Evolutionary conservation across 2,888 invertebrate species (phyloP), one percentile per base, ranked within the genome.

Genomic region (Globia sparganii): DNA sequence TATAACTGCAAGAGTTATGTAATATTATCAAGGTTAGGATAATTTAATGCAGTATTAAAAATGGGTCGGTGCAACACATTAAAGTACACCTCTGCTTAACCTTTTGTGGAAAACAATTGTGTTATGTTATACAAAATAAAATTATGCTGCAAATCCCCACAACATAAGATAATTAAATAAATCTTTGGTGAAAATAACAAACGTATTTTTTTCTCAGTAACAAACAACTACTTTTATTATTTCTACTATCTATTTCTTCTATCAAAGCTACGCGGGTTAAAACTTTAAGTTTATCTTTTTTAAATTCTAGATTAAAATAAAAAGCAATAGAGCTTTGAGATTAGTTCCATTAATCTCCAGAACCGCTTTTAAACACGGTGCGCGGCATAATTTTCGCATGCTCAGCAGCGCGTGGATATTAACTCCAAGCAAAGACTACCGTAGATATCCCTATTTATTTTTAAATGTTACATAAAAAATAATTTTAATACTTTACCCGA

Each of bases 261-360:
- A n/a, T n/a, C 4, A 25, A 18, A 68, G 21, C n/a, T 34, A 59
- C 21, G 25, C 40, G 31, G 11, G 25, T 21, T 40, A 25, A 40
- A 31, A 2, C 46, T n/a, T 2, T 21, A 62, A 25, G 4, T 31
- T 62, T 71, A 46, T 62, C 66, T 78, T 70, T 72, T 61, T 70
- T 61, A 37, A 75, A 70, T 49, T 46, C 21, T 64, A 58, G 18
- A 68, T 67, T 66, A 81, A 83, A 84, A 84, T 72, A 81, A 83
- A 77, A 74, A 77, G 74, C 71, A 81, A 84, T 64, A 77, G 31
- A 77, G 68, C 64, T 74, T 64, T 46, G 66, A 85, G 72, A 85
- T 86, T 83, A 85, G 69, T 76, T 66, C 73, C 77, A 85, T 85
- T 85, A 83, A 85, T 85, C 67, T 75, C 72, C 64, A 43, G 80